Conservation (phyloP, 1,140 invertebrate species). For the Chrysoperla carnea region DNA sequence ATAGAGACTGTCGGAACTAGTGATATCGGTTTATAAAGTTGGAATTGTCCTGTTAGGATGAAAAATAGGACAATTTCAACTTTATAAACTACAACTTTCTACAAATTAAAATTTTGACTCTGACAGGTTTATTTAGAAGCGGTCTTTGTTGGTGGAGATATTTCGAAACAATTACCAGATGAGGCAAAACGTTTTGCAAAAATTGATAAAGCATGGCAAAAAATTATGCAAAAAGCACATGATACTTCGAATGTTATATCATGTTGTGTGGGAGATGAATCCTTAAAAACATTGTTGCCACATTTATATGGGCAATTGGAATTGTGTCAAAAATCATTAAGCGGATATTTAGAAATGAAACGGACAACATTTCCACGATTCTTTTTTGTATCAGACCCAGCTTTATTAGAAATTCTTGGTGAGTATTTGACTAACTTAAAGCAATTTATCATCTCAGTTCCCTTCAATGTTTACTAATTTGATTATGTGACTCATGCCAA, state of each 20-base stretch:
- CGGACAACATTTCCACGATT: constrained; percentile 91
- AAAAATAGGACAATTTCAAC: too few species aligned
- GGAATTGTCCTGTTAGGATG: too few species aligned
- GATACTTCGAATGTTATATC: constrained; percentile 89
- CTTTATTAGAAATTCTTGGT: constrained; percentile 73
- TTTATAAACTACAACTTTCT: too few species aligned
- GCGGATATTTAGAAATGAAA: constrained; percentile 92
- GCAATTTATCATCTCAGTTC: too few species aligned
- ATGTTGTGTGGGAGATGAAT: constrained; percentile 91
- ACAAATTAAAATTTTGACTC: too few species aligned
- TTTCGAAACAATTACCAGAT: constrained; percentile 91
- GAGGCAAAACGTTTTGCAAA: constrained; percentile 89
- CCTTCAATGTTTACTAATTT: too few species aligned
- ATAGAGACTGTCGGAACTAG: too few species aligned
- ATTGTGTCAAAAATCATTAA: constrained; percentile 90
- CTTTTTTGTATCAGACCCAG: constrained; percentile 96
- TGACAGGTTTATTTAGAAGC: constrained; percentile 64
- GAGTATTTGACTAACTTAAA: too few species aligned
- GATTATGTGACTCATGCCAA: too few species aligned
- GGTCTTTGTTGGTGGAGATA: constrained; percentile 95
- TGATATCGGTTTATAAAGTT: too few species aligned
- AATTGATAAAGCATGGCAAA: constrained; percentile 97
- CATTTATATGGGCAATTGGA: constrained; percentile 92
- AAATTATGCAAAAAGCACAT: constrained; percentile 89
- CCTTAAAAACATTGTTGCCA: constrained; percentile 77